A percentile compares a stretch with the other conserved stretches of the same genome.
phyloP scores from a whole-genome alignment of 53 echinoderm and acorn worm genomes.

The Henricia sp. region DNA sequence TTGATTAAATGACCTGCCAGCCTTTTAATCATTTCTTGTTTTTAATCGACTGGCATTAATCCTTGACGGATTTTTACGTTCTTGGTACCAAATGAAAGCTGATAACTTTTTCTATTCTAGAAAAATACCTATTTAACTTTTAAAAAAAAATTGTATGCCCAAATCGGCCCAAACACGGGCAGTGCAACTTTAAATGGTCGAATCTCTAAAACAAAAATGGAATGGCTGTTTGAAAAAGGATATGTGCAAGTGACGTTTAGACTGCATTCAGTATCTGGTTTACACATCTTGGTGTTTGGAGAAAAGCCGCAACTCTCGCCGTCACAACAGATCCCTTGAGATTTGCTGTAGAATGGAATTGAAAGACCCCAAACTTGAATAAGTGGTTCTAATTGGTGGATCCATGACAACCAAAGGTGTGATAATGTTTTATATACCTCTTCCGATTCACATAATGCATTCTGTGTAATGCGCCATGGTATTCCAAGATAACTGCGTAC shows the following conservation, averaged over 20 bases:
- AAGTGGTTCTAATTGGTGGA: no score
- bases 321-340: conserved; percentile 81
- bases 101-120: no score
- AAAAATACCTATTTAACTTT: no score
- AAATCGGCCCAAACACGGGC: no score
- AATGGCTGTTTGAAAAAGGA: conserved; percentile 70
- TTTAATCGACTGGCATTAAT: no score
- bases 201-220: neutral
- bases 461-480: no score
- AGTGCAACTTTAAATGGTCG: neutral
- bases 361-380: neutral
- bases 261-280: conserved; percentile 72
- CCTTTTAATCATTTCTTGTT: no score
- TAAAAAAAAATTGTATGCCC: no score
- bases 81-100: no score
- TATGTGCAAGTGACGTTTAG: conserved; percentile 68
- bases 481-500: no score
- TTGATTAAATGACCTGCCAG: no score
- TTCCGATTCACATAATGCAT: neutral
- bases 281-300: conserved; percentile 18
- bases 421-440: neutral
- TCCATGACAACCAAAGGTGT: neutral
- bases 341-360: conserved; percentile 60
- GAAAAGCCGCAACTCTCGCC: conserved; percentile 31
- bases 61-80: no score